These are phyloP conservation scores for Pterocles gutturalis DNA, from an alignment of 2,113 vertebrate genomes.

Conservation along the genomic window DNA sequence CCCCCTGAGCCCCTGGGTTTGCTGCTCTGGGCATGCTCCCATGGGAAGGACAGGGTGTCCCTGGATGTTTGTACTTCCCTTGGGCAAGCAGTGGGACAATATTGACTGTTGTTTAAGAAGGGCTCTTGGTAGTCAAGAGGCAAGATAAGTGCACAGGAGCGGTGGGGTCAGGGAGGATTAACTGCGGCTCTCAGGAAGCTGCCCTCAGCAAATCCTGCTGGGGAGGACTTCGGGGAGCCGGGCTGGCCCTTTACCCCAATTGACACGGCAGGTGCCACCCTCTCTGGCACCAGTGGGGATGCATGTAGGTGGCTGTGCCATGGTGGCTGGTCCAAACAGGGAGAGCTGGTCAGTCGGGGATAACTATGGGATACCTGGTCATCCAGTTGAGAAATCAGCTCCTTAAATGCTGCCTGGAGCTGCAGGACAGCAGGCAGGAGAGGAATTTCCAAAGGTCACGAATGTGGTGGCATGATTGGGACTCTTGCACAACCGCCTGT, in stretches of 20 bases:
- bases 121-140: background rate
- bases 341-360: background rate
- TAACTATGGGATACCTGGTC: background rate
- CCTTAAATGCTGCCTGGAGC: fast-evolving
- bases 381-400: background rate
- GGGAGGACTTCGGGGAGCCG: fast-evolving
- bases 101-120: background rate
- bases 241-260: background rate
- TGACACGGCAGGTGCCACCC: fast-evolving
- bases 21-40: fast-evolving
- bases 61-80: background rate
- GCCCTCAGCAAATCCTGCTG: background rate
- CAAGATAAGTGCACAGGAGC: background rate
- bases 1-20: background rate
- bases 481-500: background rate
- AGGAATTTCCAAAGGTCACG: background rate
- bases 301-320: background rate
- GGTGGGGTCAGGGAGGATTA: fast-evolving
- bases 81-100: background rate
- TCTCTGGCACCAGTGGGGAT: fast-evolving
- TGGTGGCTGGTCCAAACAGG: background rate
- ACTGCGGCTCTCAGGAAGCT: background rate
- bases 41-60: background rate
- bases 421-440: background rate
- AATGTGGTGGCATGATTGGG: fast-evolving